Percentiles rank a stretch among this genome's conserved stretches.
These are phyloP conservation scores for Harpagifer antarcticus DNA, from an alignment of 2,797 vertebrate genomes.

Conservation along the genomic window DNA sequence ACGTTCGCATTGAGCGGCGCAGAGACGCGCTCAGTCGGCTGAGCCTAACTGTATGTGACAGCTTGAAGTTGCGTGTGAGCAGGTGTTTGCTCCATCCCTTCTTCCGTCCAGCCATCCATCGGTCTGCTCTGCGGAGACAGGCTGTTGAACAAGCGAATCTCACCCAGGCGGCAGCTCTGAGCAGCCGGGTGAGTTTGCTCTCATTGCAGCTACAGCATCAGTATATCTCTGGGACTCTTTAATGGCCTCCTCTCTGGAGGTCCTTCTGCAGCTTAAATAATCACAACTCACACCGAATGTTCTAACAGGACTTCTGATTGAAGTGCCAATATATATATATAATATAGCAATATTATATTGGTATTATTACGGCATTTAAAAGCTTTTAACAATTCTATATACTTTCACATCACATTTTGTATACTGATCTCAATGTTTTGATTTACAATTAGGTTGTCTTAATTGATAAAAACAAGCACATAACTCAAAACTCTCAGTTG, in stretches of 20 bases:
- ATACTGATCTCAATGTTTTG: not conserved
- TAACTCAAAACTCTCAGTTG: too few relatives aligned
- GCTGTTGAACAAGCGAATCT: constrained; percentile 58
- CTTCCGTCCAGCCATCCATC: constrained; percentile 47
- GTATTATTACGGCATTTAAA: not conserved
- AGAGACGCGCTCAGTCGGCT: constrained; percentile 72
- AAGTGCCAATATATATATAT: not conserved
- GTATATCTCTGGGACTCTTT: constrained; percentile 21
- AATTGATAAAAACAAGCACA: too few relatives aligned
- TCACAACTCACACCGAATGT: not conserved
- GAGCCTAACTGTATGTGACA: constrained; percentile 83
- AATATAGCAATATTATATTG: not conserved
- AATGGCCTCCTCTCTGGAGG: constrained; percentile 2
- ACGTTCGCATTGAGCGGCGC: constrained; percentile 52
- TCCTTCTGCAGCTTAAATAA: constrained; percentile 3
- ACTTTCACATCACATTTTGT: not conserved
- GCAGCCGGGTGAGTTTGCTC: constrained; percentile 53
- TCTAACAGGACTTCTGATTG: not conserved
- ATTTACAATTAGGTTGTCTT: too few relatives aligned
- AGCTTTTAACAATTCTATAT: not conserved
- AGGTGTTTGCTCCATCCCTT: constrained; percentile 77
- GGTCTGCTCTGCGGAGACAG: constrained; percentile 40
- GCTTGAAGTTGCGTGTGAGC: constrained; percentile 80
- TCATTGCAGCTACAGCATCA: constrained; percentile 20
- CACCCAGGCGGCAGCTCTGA: constrained; percentile 51